Evolutionary conservation across 1,140 invertebrate genomes (phyloP).

Genomic region (Drosophila neocordata): DNA sequence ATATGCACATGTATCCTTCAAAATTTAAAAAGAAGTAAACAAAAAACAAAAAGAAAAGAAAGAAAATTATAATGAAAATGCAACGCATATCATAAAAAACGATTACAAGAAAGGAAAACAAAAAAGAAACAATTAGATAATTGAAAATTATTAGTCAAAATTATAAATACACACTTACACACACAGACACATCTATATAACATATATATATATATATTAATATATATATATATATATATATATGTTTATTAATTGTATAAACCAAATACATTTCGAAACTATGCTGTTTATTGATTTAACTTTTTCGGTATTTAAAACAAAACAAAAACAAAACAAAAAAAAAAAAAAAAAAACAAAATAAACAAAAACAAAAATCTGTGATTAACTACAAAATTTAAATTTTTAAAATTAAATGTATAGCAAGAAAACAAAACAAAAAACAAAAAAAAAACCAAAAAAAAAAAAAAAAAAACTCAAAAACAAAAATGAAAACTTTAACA

Average conservation of each 20-base stretch:
- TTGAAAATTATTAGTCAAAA: constrained; percentile 82
- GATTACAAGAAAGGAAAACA: constrained; percentile 37
- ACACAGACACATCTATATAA: constrained; percentile 14
- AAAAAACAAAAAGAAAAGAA: constrained; percentile 7
- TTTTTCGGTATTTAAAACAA: constrained; percentile 79
- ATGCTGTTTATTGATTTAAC: constrained; percentile 76
- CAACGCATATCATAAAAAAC: constrained; percentile 76
- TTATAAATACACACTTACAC: constrained; percentile 52
- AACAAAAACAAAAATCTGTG: constrained; percentile 67
- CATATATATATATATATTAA: constrained; percentile 29
- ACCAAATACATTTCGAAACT: constrained; percentile 68
- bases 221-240: constrained; percentile 45
- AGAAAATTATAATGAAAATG: constrained; percentile 58
- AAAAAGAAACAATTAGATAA: constrained; percentile 72
- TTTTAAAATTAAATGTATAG: constrained; percentile 76
- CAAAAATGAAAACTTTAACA: constrained; percentile 21
- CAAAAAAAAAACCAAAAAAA: constrained; percentile 25
- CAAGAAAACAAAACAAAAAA: constrained; percentile 28
- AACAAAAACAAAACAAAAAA: constrained; percentile 70
- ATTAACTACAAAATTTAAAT: constrained; percentile 82
- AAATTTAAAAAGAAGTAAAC: constrained; percentile 12
- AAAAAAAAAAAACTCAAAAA: constrained; percentile 41
- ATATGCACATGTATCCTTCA: constrained; percentile 22
- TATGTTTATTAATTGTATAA: constrained; percentile 29
- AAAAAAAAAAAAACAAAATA: constrained; percentile 77